These are phyloP conservation scores for Laticauda colubrina DNA, from an alignment of 2,113 vertebrate species.

Conservation along the genomic window DNA sequence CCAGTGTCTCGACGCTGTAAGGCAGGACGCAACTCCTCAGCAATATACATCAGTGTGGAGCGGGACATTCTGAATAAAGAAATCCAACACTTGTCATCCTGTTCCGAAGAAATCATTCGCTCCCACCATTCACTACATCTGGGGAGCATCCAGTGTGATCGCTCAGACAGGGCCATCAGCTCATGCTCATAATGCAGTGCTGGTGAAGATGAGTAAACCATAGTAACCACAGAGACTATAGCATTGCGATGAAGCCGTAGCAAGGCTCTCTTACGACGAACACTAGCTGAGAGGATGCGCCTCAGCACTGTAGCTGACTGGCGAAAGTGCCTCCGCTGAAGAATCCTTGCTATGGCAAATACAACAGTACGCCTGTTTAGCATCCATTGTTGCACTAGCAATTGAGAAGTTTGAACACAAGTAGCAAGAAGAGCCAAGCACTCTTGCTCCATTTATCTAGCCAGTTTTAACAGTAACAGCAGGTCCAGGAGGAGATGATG, in stretches of 20 bases:
- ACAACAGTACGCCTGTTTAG: constrained; percentile 18
- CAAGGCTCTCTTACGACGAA: constrained; percentile 24
- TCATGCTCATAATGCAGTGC: constrained; percentile 27
- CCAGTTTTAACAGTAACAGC: not conserved
- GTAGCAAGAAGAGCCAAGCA: constrained; percentile 20
- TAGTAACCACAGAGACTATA: constrained; percentile 25
- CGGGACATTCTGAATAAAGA: constrained; percentile 19
- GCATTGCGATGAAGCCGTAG: constrained; percentile 28
- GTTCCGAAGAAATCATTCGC: not conserved
- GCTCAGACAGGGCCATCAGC: constrained; percentile 28
- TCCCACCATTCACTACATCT: constrained; percentile 58
- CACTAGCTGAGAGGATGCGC: constrained; percentile 21
- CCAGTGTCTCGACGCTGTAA: constrained; percentile 26
- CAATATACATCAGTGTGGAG: constrained; percentile 21
- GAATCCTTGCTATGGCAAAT: constrained; percentile 22
- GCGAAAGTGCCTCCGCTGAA: constrained; percentile 22
- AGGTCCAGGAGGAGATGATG: not conserved
- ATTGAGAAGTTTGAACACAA: constrained; percentile 25
- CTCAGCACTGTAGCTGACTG: not conserved
- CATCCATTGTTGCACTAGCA: constrained; percentile 24
- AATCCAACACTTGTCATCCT: constrained; percentile 17
- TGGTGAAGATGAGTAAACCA: constrained; percentile 26
- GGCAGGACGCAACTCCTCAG: constrained; percentile 21
- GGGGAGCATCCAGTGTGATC: constrained; percentile 29
- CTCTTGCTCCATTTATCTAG: constrained; percentile 25